These are phyloP conservation scores for Drosophila yooni DNA, from an alignment of 2,888 invertebrate genomes.

Conservation along the genomic window DNA sequence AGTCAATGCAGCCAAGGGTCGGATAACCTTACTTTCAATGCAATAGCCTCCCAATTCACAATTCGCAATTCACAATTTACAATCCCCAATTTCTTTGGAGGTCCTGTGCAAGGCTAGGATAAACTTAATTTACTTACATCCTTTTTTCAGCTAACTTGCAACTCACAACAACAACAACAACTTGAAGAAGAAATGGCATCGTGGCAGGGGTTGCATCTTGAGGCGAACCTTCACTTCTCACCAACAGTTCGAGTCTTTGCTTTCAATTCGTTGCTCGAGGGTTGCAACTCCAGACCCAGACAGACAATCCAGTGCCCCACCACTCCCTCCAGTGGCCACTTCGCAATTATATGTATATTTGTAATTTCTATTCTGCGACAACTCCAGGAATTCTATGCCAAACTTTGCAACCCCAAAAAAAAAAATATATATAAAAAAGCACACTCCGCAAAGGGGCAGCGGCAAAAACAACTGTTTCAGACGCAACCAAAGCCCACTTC, in stretches of 20 bases:
- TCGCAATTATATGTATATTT: constrained; percentile 48
- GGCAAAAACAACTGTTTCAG: constrained; percentile 46
- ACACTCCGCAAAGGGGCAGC: constrained; percentile 12
- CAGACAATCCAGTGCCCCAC: constrained; percentile 50
- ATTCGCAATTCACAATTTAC: neutral
- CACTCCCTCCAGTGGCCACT: constrained; percentile 13
- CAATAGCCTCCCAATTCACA: constrained; percentile 26
- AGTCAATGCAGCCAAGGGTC: constrained; percentile 24
- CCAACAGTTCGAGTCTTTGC: constrained; percentile 33
- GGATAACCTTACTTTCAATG: constrained; percentile 34
- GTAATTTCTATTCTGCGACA: constrained; percentile 68
- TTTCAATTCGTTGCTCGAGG: constrained; percentile 58
- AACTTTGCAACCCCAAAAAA: constrained; percentile 68
- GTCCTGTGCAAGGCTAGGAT: neutral
- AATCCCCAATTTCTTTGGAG: neutral
- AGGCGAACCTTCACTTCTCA: neutral
- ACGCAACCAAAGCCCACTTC: constrained; percentile 21
- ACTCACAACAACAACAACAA: neutral
- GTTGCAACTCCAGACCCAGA: constrained; percentile 75
- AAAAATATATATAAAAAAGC: constrained; percentile 17
- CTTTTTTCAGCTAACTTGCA: neutral
- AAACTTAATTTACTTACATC: neutral
- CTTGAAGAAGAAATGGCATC: neutral
- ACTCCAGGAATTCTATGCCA: constrained; percentile 74
- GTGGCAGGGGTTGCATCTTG: neutral